Percentiles rank a stretch among this genome's conserved stretches.
Conservation (phyloP, 2,113 vertebrate species). For the Podiceps cristatus region DNA sequence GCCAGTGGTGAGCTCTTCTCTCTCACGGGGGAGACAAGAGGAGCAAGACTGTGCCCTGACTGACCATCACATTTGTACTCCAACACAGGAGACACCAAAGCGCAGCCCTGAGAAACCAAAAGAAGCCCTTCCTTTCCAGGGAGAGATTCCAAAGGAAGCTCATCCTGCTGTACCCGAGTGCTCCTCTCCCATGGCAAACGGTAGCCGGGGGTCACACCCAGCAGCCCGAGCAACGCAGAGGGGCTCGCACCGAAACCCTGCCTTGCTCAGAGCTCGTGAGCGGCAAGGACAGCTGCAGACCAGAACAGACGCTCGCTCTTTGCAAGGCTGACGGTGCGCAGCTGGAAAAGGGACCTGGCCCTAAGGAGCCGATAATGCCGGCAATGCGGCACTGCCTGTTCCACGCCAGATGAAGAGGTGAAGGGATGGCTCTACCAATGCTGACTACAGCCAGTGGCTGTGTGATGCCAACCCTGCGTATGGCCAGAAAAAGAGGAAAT, state of each 20-base stretch:
- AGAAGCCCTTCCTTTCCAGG: neutral
- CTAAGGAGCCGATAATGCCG: neutral
- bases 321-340: accelerated
- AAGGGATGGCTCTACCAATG: neutral
- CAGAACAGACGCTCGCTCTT: neutral
- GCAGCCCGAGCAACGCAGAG: neutral
- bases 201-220: neutral
- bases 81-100: neutral
- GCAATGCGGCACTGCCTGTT: neutral
- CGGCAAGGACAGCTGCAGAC: accelerated
- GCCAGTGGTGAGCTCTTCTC: neutral
- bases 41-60: neutral
- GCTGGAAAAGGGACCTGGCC: neutral
- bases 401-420: neutral
- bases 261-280: neutral
- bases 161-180: neutral
- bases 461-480: accelerated
- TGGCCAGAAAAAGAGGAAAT: accelerated
- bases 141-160: neutral
- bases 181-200: neutral
- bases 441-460: neutral
- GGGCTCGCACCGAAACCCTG: accelerated
- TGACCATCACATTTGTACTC: neutral
- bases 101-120: neutral
- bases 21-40: neutral